phyloP scores from a whole-genome alignment of 1,140 invertebrate genomes.

The Polypedilum vanderplanki region DNA sequence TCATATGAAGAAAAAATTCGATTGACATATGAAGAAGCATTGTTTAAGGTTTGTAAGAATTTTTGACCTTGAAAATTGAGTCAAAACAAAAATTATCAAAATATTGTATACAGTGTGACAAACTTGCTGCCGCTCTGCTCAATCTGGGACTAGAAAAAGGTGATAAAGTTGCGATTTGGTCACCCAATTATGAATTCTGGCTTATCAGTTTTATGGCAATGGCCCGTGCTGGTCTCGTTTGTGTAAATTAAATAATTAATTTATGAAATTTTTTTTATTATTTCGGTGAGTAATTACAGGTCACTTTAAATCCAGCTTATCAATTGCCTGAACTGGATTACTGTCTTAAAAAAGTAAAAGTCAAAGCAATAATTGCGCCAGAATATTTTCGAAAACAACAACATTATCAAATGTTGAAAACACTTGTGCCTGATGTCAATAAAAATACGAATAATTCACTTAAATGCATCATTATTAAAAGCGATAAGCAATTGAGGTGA shows the following conservation, averaged over 20 bases:
- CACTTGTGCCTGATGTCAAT: constrained; percentile 49
- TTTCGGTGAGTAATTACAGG: constrained; percentile 44
- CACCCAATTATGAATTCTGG: constrained; percentile 82
- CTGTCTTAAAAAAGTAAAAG: constrained; percentile 67
- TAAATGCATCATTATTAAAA: not conserved
- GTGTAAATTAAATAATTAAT: constrained; percentile 48
- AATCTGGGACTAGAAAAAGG: constrained; percentile 69
- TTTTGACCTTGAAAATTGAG: not conserved
- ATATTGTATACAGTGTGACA: constrained; percentile 53
- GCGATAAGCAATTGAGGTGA: not conserved
- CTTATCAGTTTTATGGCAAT: constrained; percentile 68
- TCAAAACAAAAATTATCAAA: not conserved
- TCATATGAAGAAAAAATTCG: constrained; percentile 54
- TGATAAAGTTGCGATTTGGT: constrained; percentile 82
- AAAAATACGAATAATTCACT: constrained; percentile 24
- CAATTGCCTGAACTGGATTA: constrained; percentile 69
- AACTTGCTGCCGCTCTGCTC: constrained; percentile 71
- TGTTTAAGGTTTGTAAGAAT: constrained; percentile 48
- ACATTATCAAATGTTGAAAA: constrained; percentile 61
- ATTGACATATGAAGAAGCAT: constrained; percentile 56
- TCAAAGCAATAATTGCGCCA: constrained; percentile 64
- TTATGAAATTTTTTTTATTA: constrained; percentile 27
- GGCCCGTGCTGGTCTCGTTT: constrained; percentile 70
- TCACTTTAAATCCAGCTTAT: constrained; percentile 80
- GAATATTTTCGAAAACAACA: constrained; percentile 59